Evolutionary conservation across 1,140 invertebrate genomes (phyloP).

Genomic region (Pseudomyrmex flavicornis): DNA sequence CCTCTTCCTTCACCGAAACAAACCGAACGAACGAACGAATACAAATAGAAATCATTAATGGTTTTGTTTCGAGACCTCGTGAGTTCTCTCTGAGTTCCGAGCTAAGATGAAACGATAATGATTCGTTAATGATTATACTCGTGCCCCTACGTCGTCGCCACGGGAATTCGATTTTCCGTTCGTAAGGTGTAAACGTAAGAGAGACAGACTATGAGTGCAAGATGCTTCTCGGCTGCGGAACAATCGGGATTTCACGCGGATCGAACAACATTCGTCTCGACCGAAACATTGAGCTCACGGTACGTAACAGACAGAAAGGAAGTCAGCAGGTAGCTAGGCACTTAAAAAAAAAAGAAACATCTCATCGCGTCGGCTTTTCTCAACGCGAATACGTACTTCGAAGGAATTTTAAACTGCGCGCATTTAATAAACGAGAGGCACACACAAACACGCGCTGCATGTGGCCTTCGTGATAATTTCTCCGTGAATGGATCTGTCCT

Average conservation of each 20-base stretch:
- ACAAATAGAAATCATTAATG: constrained; percentile 85
- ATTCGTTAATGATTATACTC: constrained; percentile 82
- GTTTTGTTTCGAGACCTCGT: constrained; percentile 81
- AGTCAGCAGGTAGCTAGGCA: constrained; percentile 52
- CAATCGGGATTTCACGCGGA: constrained; percentile 76
- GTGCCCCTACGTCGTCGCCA: constrained; percentile 4
- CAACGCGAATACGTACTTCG: constrained; percentile 27
- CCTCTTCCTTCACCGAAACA: constrained; percentile 61
- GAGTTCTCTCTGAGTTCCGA: constrained; percentile 50
- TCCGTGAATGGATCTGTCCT: constrained; percentile 38
- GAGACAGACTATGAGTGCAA: constrained; percentile 26
- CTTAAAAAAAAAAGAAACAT: constrained; percentile 11
- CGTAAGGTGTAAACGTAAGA: constrained; percentile 47
- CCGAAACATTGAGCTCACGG: constrained; percentile 53
- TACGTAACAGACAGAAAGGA: constrained; percentile 11
- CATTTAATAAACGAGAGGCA: neutral
- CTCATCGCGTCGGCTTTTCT: constrained; percentile 45
- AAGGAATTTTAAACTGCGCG: constrained; percentile 33
- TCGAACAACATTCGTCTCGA: constrained; percentile 60
- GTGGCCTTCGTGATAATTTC: constrained; percentile 44
- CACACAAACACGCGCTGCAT: neutral
- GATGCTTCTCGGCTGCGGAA: constrained; percentile 56
- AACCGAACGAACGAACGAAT: constrained; percentile 76
- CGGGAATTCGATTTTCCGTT: constrained; percentile 31
- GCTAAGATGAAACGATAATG: constrained; percentile 75